Base-by-base conservation (phyloP, 53 echinoderm and acorn worm species). In the Apostichopus leukothele region DNA sequence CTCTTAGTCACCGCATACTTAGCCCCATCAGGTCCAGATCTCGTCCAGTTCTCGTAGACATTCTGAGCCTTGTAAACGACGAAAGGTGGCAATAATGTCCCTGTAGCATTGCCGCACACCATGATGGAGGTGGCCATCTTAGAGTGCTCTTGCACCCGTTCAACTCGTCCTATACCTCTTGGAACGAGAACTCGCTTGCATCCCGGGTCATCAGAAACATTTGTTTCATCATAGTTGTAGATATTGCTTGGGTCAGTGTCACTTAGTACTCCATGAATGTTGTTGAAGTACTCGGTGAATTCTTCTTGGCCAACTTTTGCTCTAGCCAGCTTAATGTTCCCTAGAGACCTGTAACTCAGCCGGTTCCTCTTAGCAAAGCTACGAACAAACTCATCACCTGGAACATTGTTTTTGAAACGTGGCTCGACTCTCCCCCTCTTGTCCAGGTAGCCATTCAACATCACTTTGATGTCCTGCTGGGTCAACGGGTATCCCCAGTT, bases 141-240 rank as follows among this genome's bases (percentile, higher is more conserved):
- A 50, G 76, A 76, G 6, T 76, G 76, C 14, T 76, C 76, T 14
- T 76, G 76, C 6, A 76, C 76, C 8, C 39, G 39, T 5, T 76
- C n/a, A 67, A 39, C 26, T 5, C 71, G 7, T 68, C 20, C 67
- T 7, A 51, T 86, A 59, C 86, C 86, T 86, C 66, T 63, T 27
- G 50, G 39, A 25, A 67, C 67, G 6, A 67, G 14, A 12, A 63
- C 67, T 27, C 67, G 67, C 27, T 63, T 86, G 7, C 8, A 8
- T 20, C 86, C 86, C 26, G 86, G 86, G 60, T 86, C 86, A 27
- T 86, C 86, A 5, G 86, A 67, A 1, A 86, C 60, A 25, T 86
- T 86, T n/a, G 86, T 86, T 71, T 86, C 67, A 67, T 86, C 71
- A 39, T 67, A 86, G 4, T 86, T 86, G 14, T 39, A 39, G 1